A percentile compares a stretch with the other conserved stretches of the same genome.
phyloP scores from a whole-genome alignment of 2,797 vertebrate genomes.

The Apodemus agrarius region DNA sequence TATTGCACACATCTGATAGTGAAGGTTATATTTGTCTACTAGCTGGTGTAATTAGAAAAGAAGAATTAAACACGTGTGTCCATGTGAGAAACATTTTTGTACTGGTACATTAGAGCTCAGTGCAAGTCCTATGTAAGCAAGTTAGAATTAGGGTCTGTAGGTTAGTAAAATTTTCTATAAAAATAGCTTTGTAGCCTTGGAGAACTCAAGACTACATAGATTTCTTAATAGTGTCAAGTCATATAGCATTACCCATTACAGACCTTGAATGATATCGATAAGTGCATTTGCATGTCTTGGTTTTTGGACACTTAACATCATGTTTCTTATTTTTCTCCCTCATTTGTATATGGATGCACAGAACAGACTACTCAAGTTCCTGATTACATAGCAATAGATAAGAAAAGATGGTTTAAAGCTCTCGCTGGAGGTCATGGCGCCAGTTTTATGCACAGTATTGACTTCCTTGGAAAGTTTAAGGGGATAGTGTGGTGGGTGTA shows the following conservation, averaged over 20 bases:
- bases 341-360: neutral
- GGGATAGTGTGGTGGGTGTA: no score
- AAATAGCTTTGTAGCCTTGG: neutral
- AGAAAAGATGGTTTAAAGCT: neutral
- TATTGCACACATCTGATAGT: neutral
- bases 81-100: neutral
- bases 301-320: neutral
- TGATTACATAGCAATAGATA: neutral
- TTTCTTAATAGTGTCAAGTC: neutral
- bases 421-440: neutral
- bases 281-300: neutral
- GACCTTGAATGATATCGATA: neutral
- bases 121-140: neutral
- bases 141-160: neutral
- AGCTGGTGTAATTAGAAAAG: neutral
- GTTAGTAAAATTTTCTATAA: neutral
- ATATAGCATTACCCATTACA: neutral
- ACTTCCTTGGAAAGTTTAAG: neutral
- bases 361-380: fast-evolving
- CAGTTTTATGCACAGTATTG: neutral
- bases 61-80: neutral
- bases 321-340: neutral
- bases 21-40: no score
- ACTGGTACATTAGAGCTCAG: neutral
- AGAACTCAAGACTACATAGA: neutral